phyloP scores from a whole-genome alignment of 2,888 invertebrate genomes.

The Euplexia lucipara region DNA sequence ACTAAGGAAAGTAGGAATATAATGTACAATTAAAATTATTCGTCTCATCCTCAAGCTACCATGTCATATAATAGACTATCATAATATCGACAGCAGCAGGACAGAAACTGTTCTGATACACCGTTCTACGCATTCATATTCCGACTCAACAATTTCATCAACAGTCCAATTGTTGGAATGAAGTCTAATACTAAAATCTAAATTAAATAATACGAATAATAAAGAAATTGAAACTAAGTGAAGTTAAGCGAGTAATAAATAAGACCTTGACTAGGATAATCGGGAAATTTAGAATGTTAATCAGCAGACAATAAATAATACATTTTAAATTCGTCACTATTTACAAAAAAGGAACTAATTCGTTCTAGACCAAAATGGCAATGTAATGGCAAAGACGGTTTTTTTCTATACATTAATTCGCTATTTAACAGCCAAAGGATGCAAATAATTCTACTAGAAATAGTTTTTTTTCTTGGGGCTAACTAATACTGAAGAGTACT shows the following conservation, averaged over 20 bases:
- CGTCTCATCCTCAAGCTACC: conserved; percentile 75
- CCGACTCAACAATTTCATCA: conserved; percentile 83
- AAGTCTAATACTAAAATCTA: conserved; percentile 81
- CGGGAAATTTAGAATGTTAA: conserved; percentile 86
- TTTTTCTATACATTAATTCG: conserved; percentile 79
- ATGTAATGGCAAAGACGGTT: conserved; percentile 88
- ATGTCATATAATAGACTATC: conserved; percentile 63
- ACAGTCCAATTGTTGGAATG: conserved; percentile 81
- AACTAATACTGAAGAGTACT: conserved; percentile 70
- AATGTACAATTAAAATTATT: conserved; percentile 83
- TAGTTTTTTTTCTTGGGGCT: conserved; percentile 69
- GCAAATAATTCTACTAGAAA: conserved; percentile 75
- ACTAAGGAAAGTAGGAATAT: conserved; percentile 86
- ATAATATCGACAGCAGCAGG: conserved; percentile 60
- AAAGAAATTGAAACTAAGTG: conserved; percentile 82
- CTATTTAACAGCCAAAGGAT: conserved; percentile 83
- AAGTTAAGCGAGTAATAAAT: conserved; percentile 84
- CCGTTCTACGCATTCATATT: conserved; percentile 66
- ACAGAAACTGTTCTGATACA: conserved; percentile 63
- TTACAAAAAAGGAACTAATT: conserved; percentile 90
- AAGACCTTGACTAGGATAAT: conserved; percentile 89
- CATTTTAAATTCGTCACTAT: conserved; percentile 88
- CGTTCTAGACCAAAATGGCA: conserved; percentile 90
- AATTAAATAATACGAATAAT: conserved; percentile 80
- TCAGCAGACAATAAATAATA: conserved; percentile 86